Percentiles rank a stretch among this genome's conserved stretches.
Evolutionary conservation across 2,888 invertebrate species (phyloP).

Genomic region (Phaedon cochleariae): DNA sequence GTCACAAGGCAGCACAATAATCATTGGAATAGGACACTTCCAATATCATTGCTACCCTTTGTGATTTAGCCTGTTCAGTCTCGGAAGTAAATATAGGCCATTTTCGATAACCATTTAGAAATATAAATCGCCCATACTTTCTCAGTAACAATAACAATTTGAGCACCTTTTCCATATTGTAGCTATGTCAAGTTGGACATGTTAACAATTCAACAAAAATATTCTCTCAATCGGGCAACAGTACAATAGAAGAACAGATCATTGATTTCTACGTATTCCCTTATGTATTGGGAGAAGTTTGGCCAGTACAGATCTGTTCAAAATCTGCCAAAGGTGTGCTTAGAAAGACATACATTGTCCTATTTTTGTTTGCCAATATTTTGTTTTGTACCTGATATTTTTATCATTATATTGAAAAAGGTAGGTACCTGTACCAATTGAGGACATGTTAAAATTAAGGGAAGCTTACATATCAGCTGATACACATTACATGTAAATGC

Average conservation of each 20-base stretch:
- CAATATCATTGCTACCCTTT: slow-evolving; percentile 12
- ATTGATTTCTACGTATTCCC: background rate
- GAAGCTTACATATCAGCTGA: too few species aligned
- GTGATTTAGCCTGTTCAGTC: slow-evolving; percentile 34
- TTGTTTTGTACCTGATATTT: too few species aligned
- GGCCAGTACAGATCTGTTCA: too few species aligned
- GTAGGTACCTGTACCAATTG: too few species aligned
- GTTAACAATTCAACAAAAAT: slow-evolving; percentile 39
- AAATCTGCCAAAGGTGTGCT: too few species aligned
- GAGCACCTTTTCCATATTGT: slow-evolving; percentile 30
- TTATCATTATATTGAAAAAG: too few species aligned
- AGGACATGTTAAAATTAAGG: too few species aligned
- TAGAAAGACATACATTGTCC: too few species aligned
- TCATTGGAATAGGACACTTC: background rate
- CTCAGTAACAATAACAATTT: slow-evolving; percentile 40
- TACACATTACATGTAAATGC: too few species aligned
- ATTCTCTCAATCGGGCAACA: slow-evolving; percentile 18
- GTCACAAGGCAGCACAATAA: background rate
- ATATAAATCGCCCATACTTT: slow-evolving; percentile 24
- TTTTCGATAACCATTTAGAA: slow-evolving; percentile 19
- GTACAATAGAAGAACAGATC: slow-evolving; percentile 8
- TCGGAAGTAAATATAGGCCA: slow-evolving; percentile 30
- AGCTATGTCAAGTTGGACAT: slow-evolving; percentile 32
- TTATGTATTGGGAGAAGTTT: too few species aligned
- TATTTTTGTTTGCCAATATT: too few species aligned